A percentile compares a stretch with the other conserved stretches of the same genome.
Evolutionary conservation across 2,113 vertebrate genomes (phyloP).

Genomic region (Nymphicus hollandicus): DNA sequence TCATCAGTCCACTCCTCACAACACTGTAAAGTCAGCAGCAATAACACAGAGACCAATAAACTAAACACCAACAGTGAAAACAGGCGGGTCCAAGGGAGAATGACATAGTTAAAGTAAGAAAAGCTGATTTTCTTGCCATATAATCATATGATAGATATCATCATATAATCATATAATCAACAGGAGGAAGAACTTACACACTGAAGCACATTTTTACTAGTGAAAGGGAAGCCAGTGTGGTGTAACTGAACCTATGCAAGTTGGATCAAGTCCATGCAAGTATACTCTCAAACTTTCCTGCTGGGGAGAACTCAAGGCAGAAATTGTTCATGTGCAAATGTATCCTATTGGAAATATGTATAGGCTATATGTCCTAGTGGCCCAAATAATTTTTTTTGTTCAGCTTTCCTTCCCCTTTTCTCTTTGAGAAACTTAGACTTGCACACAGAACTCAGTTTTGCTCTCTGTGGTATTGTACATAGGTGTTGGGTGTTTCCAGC

Average conservation of each 20-base stretch:
- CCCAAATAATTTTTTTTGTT: neutral
- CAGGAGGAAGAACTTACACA: neutral
- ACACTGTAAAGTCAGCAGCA: neutral
- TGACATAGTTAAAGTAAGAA: neutral
- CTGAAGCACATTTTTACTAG: neutral
- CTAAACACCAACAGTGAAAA: neutral
- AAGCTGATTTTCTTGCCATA: neutral
- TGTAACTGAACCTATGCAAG: neutral
- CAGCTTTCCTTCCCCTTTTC: neutral
- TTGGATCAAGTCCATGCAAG: neutral
- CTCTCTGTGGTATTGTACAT: neutral
- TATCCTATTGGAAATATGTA: neutral
- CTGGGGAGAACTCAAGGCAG: neutral
- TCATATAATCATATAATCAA: neutral
- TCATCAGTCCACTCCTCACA: neutral
- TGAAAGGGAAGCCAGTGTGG: neutral
- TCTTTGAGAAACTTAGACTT: neutral
- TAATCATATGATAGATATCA: neutral
- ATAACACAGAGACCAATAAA: neutral
- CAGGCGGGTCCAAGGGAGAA: neutral
- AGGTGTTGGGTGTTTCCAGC: neutral
- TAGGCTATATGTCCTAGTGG: neutral
- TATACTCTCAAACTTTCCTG: neutral
- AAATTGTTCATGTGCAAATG: neutral
- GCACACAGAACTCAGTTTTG: neutral